Evolutionary conservation across 2,113 vertebrate species (phyloP), one percentile per base, ranked within the genome.

Genomic region (Cephalopholis sonnerati): DNA sequence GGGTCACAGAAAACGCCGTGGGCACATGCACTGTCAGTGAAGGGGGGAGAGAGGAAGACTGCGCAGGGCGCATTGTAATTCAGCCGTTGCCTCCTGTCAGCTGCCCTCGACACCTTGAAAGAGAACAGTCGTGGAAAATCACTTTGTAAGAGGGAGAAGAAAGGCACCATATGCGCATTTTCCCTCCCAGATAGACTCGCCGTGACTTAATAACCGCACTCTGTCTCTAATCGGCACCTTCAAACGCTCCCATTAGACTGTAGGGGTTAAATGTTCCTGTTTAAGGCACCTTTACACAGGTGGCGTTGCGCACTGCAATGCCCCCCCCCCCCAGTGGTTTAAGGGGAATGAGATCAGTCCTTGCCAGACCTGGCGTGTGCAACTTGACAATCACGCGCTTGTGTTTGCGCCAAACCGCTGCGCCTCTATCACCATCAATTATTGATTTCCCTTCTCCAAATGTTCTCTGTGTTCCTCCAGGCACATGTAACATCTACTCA

Each of bases 61-160:
- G 87, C 55, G 62, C 62, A 58, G 57, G 57, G 77, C 53, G 57
- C 68, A 90, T 93, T 93, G 89, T 90, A 79, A 93, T 92, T 89
- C 91, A 83, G 72, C 80, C 65, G 69, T 10, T 84, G 91, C 87
- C 90, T 91, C 88, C 70, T 78, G 83, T 61, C 90, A 89, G 85
- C 89, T 89, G 83, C 74, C 79, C 67, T 29, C 70, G 50, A 87
- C 86, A 91, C 84, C 86, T 88, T 90, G 77, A 75, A 65, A 48
- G 74, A 78, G 73, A 81, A 79, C 76, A 79, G 64, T 74, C 15
- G 50, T 8, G 50, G 58, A 85, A 83, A 82, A 88, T 81, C 72
- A 87, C 78, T 82, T 82, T 27, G 32, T n/a, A 32, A 66, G 7
- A 50, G 20, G 3, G 11, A 18, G n/a, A 2, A 0, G 68, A 39